Base-by-base conservation (phyloP, 1,140 invertebrate genomes). In the Nebria ingens region DNA sequence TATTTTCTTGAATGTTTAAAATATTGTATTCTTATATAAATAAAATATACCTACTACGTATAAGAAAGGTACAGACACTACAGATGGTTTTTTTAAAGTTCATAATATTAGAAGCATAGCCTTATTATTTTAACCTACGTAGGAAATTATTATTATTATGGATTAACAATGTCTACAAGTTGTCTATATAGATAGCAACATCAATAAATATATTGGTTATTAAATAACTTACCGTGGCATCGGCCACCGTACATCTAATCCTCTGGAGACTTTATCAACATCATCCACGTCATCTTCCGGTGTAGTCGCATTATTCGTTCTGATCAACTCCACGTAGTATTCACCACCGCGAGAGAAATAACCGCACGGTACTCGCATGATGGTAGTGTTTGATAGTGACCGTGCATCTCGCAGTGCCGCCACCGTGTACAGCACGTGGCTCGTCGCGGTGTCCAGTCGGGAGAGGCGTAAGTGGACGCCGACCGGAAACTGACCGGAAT, bases 191-290 rank as follows among this genome's bases (percentile, higher is more conserved):
- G n/a, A n/a, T n/a, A n/a, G n/a, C n/a, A n/a, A n/a, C n/a, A n/a
- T n/a, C n/a, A n/a, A n/a, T n/a, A n/a, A n/a, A n/a, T n/a, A n/a
- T n/a, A n/a, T n/a, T n/a, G n/a, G n/a, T n/a, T n/a, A n/a, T n/a
- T n/a, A n/a, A n/a, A n/a, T n/a, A 29, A 45, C 40, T 12, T 45
- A 45, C 40, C 79, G 81, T 1, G 84, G 83, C 34, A 74, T 77
- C 1, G 87, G 87, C 87, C 87, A 91, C 71, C 84, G 76, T 13
- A 91, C 87, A 58, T 90, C 86, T 58, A 86, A 73, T 55, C 76
- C 77, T 65, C 77, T 77, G 25, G 76, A 74, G 40, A 76, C 72
- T 63, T 81, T 64, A 64, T 72, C 51, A 69, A 71, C 21, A 69
- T 68, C 20, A 68, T 73, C 59, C 9, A 45, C 17, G 11, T 25